phyloP scores from a whole-genome alignment of 1,140 invertebrate species.

The Anoplophora glabripennis region DNA sequence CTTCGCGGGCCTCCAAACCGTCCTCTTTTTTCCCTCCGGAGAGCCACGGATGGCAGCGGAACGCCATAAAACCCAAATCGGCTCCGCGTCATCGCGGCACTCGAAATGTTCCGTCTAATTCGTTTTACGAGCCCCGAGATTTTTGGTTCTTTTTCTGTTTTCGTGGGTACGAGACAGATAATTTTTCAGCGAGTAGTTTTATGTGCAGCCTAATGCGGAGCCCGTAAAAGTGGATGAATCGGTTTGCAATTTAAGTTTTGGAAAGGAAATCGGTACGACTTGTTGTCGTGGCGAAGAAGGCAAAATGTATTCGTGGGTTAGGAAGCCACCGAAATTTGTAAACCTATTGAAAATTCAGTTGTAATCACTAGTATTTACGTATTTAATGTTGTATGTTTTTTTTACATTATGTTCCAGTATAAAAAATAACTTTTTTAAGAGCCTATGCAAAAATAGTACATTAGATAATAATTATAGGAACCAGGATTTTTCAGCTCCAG shows the following conservation, averaged over 20 bases:
- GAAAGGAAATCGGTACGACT: too few species aligned
- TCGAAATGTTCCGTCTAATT: constrained; percentile 21
- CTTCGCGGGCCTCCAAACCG: constrained; percentile 25
- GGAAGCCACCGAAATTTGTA: too few species aligned
- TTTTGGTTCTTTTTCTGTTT: constrained; percentile 6
- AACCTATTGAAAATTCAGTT: too few species aligned
- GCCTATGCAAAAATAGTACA: too few species aligned
- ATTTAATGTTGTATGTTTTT: too few species aligned
- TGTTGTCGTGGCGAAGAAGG: too few species aligned
- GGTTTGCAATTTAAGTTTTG: not conserved
- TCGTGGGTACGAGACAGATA: not conserved
- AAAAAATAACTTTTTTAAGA: too few species aligned
- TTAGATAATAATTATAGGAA: too few species aligned
- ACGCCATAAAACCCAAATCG: constrained; percentile 21
- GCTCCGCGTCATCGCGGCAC: constrained; percentile 22
- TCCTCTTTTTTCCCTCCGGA: constrained; percentile 10
- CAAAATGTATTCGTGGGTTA: too few species aligned
- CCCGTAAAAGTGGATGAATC: not conserved
- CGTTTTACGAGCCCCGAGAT: constrained; percentile 9
- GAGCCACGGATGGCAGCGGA: constrained; percentile 11
- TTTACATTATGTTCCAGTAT: too few species aligned
- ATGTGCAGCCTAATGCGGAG: not conserved
- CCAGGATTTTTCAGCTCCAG: too few species aligned
- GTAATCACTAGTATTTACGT: too few species aligned
- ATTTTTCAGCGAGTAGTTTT: constrained; percentile 6